phyloP scores from a whole-genome alignment of 1,140 invertebrate genomes.

The Diprion similis region DNA sequence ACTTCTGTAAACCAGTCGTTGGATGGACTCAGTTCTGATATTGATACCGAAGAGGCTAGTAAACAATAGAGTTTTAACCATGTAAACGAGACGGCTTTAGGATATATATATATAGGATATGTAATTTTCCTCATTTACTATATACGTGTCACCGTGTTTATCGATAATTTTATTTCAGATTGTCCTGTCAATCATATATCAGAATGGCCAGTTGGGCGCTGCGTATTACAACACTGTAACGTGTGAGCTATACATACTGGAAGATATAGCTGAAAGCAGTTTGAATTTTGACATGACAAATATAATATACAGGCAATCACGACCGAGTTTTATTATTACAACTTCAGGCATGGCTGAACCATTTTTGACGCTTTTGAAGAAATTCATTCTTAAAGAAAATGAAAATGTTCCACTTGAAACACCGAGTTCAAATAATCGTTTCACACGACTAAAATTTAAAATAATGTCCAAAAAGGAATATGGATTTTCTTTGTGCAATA shows the following conservation, averaged over 20 bases:
- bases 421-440: constrained; percentile 33
- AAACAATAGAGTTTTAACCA: background rate
- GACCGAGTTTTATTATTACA: constrained; percentile 66
- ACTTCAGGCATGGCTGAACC: constrained; percentile 59
- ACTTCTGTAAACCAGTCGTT: background rate
- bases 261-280: constrained; percentile 49
- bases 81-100: too few species aligned
- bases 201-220: constrained; percentile 66
- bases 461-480: constrained; percentile 66
- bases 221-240: constrained; percentile 74
- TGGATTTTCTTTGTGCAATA: constrained; percentile 55
- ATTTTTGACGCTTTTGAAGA: constrained; percentile 60
- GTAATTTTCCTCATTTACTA: too few species aligned
- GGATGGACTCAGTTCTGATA: background rate
- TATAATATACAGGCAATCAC: constrained; percentile 68
- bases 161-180: background rate
- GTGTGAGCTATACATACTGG: constrained; percentile 61
- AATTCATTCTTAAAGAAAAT: constrained; percentile 32
- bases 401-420: constrained; percentile 42
- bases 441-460: constrained; percentile 54
- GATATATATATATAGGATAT: too few species aligned
- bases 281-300: constrained; percentile 57
- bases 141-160: background rate
- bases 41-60: background rate
- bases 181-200: background rate